phyloP scores from a whole-genome alignment of 2,797 vertebrate genomes.

The Sitta carolinensis region DNA sequence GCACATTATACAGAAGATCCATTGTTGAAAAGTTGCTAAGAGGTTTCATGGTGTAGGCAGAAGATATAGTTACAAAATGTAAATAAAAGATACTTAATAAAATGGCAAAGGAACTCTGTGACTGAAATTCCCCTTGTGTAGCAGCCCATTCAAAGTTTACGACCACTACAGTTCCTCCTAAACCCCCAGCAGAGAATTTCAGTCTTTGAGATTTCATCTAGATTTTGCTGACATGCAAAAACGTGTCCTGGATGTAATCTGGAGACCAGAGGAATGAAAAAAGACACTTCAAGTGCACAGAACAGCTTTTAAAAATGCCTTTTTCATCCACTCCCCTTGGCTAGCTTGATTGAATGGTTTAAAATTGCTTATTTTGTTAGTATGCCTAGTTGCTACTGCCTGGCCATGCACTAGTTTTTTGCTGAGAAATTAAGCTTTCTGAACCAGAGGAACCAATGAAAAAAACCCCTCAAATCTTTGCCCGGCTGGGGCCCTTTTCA shows the following conservation, averaged over 20 bases:
- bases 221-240: constrained; percentile 24
- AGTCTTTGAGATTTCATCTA: constrained; percentile 25
- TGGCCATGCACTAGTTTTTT: not conserved
- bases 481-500: constrained; percentile 12
- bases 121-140: constrained; percentile 39
- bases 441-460: not conserved
- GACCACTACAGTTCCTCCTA: constrained; percentile 3
- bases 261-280: constrained; percentile 31
- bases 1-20: not conserved
- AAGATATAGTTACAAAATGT: constrained; percentile 18
- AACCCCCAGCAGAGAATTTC: constrained; percentile 20
- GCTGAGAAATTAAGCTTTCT: constrained; percentile 9
- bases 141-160: constrained; percentile 38
- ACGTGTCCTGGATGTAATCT: not conserved
- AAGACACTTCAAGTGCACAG: not conserved
- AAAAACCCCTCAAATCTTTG: not conserved
- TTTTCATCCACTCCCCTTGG: constrained; percentile 25
- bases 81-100: constrained; percentile 41
- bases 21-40: constrained; percentile 25
- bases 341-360: constrained; percentile 40
- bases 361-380: constrained; percentile 47
- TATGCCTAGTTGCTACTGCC: not conserved
- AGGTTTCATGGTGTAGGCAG: not conserved
- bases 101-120: not conserved
- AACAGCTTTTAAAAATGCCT: constrained; percentile 22